phyloP scores from a whole-genome alignment of 2,113 vertebrate genomes.

The Geothlypis trichas region DNA sequence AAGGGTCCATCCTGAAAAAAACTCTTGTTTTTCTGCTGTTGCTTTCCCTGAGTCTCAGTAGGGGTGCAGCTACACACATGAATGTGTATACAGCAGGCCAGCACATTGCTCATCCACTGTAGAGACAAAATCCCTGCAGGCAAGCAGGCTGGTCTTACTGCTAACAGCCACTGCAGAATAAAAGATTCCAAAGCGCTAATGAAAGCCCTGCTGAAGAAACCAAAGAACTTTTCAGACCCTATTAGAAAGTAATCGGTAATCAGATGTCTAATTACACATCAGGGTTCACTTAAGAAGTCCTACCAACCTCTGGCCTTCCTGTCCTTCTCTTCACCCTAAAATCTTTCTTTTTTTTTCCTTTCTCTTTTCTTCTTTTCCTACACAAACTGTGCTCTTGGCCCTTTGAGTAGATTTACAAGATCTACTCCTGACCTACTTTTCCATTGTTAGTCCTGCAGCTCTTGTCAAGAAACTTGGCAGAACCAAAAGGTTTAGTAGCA shows the following conservation, averaged over 20 bases:
- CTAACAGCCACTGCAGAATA: background rate
- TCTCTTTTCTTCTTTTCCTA: background rate
- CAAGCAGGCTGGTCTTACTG: background rate
- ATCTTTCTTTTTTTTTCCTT: background rate
- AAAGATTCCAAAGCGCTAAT: background rate
- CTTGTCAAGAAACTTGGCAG: conserved; percentile 49
- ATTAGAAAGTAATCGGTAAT: background rate
- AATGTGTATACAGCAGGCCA: background rate
- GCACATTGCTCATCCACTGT: background rate
- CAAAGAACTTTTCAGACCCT: background rate
- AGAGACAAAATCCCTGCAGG: background rate
- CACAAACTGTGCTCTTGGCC: background rate
- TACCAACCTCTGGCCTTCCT: background rate
- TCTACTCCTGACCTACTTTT: conserved; percentile 50
- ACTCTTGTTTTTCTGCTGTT: conserved; percentile 2
- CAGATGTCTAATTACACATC: background rate
- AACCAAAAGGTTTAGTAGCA: conserved; percentile 15
- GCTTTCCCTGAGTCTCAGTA: conserved; percentile 9
- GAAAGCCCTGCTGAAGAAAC: background rate
- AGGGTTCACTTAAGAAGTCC: background rate
- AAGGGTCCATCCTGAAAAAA: background rate
- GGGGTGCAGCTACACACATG: conserved; percentile 1
- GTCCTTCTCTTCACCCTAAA: background rate
- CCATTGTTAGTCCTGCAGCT: conserved; percentile 11
- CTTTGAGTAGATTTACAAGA: conserved; percentile 20